These are phyloP conservation scores for Tridacna crocea DNA, from an alignment of 2,888 invertebrate genomes.

Conservation along the genomic window DNA sequence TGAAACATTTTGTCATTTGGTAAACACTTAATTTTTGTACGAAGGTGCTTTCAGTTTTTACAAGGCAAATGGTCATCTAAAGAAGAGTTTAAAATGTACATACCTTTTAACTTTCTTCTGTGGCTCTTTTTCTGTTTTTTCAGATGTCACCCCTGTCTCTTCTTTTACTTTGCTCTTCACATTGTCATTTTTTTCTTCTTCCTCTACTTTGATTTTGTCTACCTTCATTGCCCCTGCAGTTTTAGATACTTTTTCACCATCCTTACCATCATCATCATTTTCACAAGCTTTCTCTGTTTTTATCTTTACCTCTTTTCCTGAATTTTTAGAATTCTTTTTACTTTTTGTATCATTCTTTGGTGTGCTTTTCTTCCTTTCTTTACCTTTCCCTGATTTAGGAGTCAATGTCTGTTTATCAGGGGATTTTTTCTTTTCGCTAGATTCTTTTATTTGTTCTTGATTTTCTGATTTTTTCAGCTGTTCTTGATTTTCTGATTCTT, in stretches of 20 bases:
- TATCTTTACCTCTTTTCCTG: neutral
- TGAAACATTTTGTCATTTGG: too few relatives aligned
- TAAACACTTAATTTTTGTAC: too few relatives aligned
- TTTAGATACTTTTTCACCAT: slow-evolving; percentile 22
- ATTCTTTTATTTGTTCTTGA: slow-evolving; percentile 39
- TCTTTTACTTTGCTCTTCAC: neutral
- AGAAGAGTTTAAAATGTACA: neutral
- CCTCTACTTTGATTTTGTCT: slow-evolving; percentile 47
- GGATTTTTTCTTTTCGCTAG: slow-evolving; percentile 35
- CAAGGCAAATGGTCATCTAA: too few relatives aligned
- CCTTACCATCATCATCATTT: neutral
- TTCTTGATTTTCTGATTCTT: slow-evolving; percentile 39
- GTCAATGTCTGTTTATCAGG: slow-evolving; percentile 49
- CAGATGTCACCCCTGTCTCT: slow-evolving; percentile 8
- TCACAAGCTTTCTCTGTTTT: neutral
- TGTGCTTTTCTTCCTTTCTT: slow-evolving; percentile 15
- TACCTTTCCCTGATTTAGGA: slow-evolving; percentile 28
- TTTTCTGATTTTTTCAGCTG: slow-evolving; percentile 35
- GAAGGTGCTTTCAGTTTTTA: too few relatives aligned
- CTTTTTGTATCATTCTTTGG: slow-evolving; percentile 12
- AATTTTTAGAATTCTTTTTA: neutral
- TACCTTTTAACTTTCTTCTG: slow-evolving; percentile 23
- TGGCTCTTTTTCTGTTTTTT: neutral
- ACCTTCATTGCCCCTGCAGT: slow-evolving; percentile 33
- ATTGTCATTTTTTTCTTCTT: slow-evolving; percentile 27